Evolutionary conservation across 1,140 invertebrate species (phyloP).

Genomic region (Heliconius eleuchia): DNA sequence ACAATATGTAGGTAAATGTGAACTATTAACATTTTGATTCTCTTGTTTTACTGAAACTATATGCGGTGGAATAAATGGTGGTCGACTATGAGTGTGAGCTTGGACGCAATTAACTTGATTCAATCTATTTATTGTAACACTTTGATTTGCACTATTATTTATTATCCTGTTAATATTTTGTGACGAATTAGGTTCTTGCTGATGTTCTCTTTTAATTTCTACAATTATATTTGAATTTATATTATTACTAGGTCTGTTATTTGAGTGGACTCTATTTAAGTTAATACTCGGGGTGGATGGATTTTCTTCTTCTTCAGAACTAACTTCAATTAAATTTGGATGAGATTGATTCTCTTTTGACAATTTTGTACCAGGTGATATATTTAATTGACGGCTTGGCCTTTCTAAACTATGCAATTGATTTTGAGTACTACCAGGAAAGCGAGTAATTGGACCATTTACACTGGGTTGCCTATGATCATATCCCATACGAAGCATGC

Average conservation of each 20-base stretch:
- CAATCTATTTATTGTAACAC: conserved; percentile 18
- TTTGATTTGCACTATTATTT: not conserved
- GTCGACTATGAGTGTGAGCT: conserved; percentile 17
- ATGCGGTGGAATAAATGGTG: not conserved
- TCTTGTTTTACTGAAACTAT: conserved; percentile 10
- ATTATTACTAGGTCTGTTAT: conserved; percentile 19
- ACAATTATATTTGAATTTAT: conserved; percentile 40
- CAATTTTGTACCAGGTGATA: conserved; percentile 68
- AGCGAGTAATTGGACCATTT: conserved; percentile 43
- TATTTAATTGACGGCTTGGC: conserved; percentile 71
- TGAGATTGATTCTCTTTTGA: conserved; percentile 63
- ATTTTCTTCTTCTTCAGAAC: conserved; percentile 78
- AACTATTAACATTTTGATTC: conserved; percentile 1
- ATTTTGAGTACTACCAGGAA: conserved; percentile 35
- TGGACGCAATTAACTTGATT: conserved; percentile 30
- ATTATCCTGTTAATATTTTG: conserved; percentile 25
- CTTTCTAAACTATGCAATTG: conserved; percentile 54
- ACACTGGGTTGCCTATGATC: conserved; percentile 44
- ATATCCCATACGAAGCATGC: conserved; percentile 44
- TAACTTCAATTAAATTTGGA: conserved; percentile 72
- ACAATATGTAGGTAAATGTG: not conserved
- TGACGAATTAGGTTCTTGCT: conserved; percentile 37
- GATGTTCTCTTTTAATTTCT: conserved; percentile 61
- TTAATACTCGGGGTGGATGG: conserved; percentile 49
- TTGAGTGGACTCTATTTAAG: conserved; percentile 37